These are phyloP conservation scores for Ursus arctos DNA, from an alignment of 2,113 vertebrate genomes.

Conservation along the genomic window DNA sequence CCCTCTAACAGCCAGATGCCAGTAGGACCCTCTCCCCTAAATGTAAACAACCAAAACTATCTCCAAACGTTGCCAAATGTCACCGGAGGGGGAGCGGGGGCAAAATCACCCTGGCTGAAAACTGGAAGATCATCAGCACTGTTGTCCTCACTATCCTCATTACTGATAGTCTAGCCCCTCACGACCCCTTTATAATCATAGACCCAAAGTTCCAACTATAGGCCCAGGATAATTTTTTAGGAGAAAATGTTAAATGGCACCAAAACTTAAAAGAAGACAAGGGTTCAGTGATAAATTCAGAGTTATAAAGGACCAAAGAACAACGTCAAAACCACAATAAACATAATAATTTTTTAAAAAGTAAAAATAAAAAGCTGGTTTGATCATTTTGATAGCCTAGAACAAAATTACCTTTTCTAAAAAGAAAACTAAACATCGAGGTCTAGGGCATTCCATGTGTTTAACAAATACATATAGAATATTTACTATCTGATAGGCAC, in stretches of 20 bases:
- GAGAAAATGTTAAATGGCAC: background rate
- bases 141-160: background rate
- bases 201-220: background rate
- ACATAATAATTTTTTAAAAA: background rate
- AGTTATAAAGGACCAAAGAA: background rate
- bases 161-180: background rate
- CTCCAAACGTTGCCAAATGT: background rate
- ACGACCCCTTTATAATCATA: background rate
- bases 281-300: background rate
- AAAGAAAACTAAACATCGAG: background rate
- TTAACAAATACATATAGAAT: background rate
- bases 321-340: constrained; percentile 18
- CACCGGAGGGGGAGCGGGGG: background rate
- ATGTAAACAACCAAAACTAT: background rate
- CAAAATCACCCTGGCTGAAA: background rate
- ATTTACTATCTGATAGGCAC: background rate
- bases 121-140: background rate
- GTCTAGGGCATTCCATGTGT: background rate
- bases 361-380: background rate
- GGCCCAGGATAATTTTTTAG: background rate
- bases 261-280: background rate
- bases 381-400: constrained; percentile 17
- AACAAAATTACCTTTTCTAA: background rate
- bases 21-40: background rate
- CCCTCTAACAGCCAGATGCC: background rate